phyloP scores from a whole-genome alignment of 2,888 invertebrate genomes.

The Elaeidobius kamerunicus region DNA sequence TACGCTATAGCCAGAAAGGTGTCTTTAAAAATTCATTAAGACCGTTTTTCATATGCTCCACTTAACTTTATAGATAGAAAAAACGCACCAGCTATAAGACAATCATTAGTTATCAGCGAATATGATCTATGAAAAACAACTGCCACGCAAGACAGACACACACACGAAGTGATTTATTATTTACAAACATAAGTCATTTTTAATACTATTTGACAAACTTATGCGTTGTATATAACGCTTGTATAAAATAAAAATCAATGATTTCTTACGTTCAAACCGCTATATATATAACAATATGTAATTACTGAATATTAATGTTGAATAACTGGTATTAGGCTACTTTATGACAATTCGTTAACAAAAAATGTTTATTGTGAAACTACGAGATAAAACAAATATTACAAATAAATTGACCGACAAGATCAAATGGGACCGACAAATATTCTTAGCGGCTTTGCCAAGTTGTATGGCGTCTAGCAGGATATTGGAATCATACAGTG shows the following conservation, averaged over 20 bases:
- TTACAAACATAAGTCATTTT: conserved; percentile 46
- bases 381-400: too few species aligned
- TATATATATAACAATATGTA: background rate
- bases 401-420: too few species aligned
- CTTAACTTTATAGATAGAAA: conserved; percentile 17
- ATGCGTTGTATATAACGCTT: background rate
- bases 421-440: too few species aligned
- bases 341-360: too few species aligned
- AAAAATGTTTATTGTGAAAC: too few species aligned
- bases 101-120: conserved; percentile 47
- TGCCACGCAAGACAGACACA: conserved; percentile 38
- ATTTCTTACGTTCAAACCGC: background rate
- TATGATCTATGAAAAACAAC: conserved; percentile 42
- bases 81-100: conserved; percentile 39
- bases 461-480: too few species aligned
- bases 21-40: conserved; percentile 38
- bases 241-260: background rate
- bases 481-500: too few species aligned
- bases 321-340: background rate
- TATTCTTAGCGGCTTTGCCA: too few species aligned
- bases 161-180: conserved; percentile 47
- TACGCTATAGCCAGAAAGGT: conserved; percentile 10
- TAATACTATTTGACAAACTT: conserved; percentile 37
- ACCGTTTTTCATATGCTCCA: conserved; percentile 29
- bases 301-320: background rate